These are phyloP conservation scores for Carcharodon carcharias DNA, from an alignment of 2,797 vertebrate genomes.

Conservation along the genomic window DNA sequence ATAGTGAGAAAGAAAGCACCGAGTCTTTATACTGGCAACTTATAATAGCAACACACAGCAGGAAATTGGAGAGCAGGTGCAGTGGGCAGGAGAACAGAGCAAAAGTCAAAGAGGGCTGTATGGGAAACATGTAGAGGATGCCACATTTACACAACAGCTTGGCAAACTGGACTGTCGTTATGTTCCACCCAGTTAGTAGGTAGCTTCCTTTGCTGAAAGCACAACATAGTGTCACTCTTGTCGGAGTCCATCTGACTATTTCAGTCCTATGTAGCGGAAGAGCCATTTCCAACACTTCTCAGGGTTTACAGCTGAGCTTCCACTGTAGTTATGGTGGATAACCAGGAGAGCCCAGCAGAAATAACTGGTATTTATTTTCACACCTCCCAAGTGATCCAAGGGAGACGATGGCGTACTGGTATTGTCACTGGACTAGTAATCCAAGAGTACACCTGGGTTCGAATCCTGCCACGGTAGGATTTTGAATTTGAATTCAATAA, in stretches of 20 bases:
- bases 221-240: background rate
- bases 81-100: background rate
- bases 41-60: background rate
- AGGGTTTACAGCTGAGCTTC: background rate
- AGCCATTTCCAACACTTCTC: background rate
- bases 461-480: too few relatives aligned
- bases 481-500: too few relatives aligned
- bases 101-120: background rate
- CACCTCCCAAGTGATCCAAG: background rate
- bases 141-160: background rate
- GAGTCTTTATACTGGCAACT: background rate
- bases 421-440: too few relatives aligned
- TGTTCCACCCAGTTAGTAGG: background rate
- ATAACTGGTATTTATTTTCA: background rate
- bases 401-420: too few relatives aligned
- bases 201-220: background rate
- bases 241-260: background rate
- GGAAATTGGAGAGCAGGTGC: background rate
- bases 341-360: background rate
- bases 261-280: background rate
- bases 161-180: background rate
- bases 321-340: too few relatives aligned
- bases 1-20: background rate
- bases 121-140: background rate
- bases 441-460: too few relatives aligned